Percentiles rank a stretch among this genome's conserved stretches.
These are phyloP conservation scores for Chrysina gloriosa DNA, from an alignment of 2,888 invertebrate species.

Conservation along the genomic window DNA sequence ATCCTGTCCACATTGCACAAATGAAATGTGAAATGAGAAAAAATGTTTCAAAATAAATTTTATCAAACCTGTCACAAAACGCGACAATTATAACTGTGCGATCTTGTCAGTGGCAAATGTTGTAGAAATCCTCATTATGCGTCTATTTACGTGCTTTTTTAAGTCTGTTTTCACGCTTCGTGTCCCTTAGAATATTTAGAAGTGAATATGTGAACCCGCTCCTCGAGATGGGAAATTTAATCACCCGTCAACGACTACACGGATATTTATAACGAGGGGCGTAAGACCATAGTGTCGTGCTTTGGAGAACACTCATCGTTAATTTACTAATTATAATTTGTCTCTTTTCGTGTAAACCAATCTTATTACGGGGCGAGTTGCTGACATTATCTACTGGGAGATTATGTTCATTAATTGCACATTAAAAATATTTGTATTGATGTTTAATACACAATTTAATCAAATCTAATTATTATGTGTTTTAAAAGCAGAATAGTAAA, in stretches of 20 bases:
- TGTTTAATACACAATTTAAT: too few species aligned
- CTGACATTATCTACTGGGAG: constrained; percentile 8
- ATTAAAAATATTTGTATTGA: neutral
- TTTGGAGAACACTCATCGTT: constrained; percentile 39
- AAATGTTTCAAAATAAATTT: neutral
- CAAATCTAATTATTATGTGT: too few species aligned
- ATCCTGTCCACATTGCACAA: neutral
- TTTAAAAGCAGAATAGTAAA: too few species aligned
- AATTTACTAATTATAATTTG: constrained; percentile 46
- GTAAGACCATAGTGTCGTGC: constrained; percentile 16
- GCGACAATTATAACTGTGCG: neutral
- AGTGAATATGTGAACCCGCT: constrained; percentile 25
- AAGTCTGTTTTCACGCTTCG: constrained; percentile 24
- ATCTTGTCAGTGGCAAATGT: constrained; percentile 33
- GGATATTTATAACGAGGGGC: constrained; percentile 44
- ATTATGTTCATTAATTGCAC: constrained; percentile 13
- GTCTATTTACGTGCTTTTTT: constrained; percentile 21
- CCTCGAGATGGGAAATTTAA: constrained; percentile 37
- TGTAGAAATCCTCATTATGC: constrained; percentile 32
- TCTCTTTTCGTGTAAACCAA: constrained; percentile 23
- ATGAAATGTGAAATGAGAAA: neutral
- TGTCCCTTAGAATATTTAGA: constrained; percentile 29
- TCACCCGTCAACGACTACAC: constrained; percentile 40
- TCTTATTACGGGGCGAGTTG: constrained; percentile 28
- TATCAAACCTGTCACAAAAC: neutral